Conservation (phyloP, 37 sponge, comb jelly and placozoan species). For the Theonella swinhoei region DNA sequence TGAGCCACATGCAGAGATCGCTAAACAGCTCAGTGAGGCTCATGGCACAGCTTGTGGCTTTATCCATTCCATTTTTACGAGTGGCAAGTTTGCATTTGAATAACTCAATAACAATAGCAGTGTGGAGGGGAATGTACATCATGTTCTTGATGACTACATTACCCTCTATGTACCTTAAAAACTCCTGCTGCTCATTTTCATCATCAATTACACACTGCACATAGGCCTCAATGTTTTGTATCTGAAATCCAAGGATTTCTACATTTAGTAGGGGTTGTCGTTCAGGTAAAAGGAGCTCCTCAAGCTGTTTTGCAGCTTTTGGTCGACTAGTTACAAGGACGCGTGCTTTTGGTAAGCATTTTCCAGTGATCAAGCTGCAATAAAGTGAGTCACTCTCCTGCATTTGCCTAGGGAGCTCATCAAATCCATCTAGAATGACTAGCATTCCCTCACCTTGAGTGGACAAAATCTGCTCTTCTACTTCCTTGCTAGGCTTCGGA, state of each 20-base stretch:
- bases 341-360: neutral
- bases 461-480: neutral
- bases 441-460: constrained; percentile 25
- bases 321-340: constrained; percentile 35
- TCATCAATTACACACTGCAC: constrained; percentile 5
- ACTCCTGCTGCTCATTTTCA: neutral
- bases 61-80: neutral
- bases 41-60: neutral
- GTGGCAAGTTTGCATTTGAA: constrained; percentile 1
- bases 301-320: constrained; percentile 22
- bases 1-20: constrained; percentile 1
- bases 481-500: neutral
- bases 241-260: constrained; percentile 42
- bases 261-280: neutral
- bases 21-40: constrained; percentile 36
- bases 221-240: constrained; percentile 18
- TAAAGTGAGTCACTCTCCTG: neutral
- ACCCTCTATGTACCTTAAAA: constrained; percentile 19
- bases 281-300: neutral
- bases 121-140: constrained; percentile 53
- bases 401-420: constrained; percentile 39
- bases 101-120: constrained; percentile 36
- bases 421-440: constrained; percentile 52
- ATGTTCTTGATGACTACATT: constrained; percentile 42
- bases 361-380: neutral